Conservation (phyloP, 2,888 invertebrate genomes). For the Hypomecis punctinalis region DNA sequence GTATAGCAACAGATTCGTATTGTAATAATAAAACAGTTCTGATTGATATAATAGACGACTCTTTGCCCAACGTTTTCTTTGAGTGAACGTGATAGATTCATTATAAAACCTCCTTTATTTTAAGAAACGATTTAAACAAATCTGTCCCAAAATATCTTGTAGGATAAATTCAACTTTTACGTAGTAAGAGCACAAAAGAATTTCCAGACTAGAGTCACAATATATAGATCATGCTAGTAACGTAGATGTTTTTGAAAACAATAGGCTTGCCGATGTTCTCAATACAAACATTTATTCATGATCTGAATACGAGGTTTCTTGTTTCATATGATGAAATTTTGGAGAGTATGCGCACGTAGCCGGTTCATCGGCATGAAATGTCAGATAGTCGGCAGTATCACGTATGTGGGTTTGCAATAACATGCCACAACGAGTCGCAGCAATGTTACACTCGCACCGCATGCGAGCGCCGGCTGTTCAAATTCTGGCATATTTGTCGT, state of each 20-base stretch:
- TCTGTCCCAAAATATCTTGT: not conserved
- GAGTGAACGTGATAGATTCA: too few relatives aligned
- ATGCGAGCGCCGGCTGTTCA: conserved; percentile 75
- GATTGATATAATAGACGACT: too few relatives aligned
- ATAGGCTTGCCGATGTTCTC: conserved; percentile 41
- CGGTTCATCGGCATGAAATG: conserved; percentile 83
- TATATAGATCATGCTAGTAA: conserved; percentile 21
- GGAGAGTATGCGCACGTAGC: conserved; percentile 71
- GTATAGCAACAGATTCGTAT: too few relatives aligned
- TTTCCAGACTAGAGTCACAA: conserved; percentile 1
- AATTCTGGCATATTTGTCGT: conserved; percentile 80
- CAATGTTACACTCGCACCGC: conserved; percentile 79
- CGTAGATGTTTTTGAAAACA: conserved; percentile 30
- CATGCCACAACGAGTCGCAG: conserved; percentile 82
- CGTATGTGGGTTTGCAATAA: conserved; percentile 84
- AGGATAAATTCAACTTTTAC: not conserved
- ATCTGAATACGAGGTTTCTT: conserved; percentile 56
- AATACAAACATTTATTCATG: conserved; percentile 47
- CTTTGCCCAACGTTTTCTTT: too few relatives aligned
- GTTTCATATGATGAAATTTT: conserved; percentile 63
- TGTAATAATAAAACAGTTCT: too few relatives aligned
- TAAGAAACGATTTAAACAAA: too few relatives aligned
- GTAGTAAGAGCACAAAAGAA: not conserved
- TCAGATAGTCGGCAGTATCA: conserved; percentile 77
- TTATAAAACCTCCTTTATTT: too few relatives aligned